These are phyloP conservation scores for Regulus satrapa DNA, from an alignment of 2,113 vertebrate genomes.

Conservation along the genomic window DNA sequence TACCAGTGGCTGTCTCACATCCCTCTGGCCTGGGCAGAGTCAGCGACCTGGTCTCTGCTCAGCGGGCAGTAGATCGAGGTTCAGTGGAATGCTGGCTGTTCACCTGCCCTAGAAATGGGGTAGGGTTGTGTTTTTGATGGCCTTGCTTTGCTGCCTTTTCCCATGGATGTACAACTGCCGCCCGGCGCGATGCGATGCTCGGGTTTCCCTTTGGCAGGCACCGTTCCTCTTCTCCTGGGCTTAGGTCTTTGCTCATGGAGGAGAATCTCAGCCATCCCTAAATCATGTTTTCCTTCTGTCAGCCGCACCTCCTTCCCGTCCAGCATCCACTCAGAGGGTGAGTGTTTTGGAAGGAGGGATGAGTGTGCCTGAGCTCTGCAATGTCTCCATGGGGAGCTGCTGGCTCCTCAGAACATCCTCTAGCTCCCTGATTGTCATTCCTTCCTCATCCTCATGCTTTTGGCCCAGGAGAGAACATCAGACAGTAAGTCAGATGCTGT, in stretches of 20 bases:
- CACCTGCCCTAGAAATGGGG: not conserved
- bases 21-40: not conserved
- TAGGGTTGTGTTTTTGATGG: not conserved
- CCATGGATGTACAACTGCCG: rapidly evolving
- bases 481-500: not conserved
- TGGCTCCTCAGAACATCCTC: not conserved
- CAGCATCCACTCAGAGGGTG: not conserved
- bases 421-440: not conserved
- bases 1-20: rapidly evolving
- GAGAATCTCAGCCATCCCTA: not conserved
- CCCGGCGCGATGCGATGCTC: rapidly evolving
- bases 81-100: not conserved
- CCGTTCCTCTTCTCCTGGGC: not conserved
- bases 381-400: not conserved
- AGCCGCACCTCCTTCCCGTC: not conserved
- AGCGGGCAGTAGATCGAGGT: not conserved
- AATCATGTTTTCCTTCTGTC: not conserved
- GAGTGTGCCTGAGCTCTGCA: not conserved
- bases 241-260: not conserved
- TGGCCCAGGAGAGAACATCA: not conserved
- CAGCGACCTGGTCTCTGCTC: not conserved
- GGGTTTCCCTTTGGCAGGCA: not conserved
- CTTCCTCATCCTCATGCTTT: not conserved
- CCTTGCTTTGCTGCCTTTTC: not conserved
- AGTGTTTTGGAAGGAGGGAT: not conserved